Conservation (phyloP, 1,140 invertebrate species). For the Trachymyrmex septentrionalis region DNA sequence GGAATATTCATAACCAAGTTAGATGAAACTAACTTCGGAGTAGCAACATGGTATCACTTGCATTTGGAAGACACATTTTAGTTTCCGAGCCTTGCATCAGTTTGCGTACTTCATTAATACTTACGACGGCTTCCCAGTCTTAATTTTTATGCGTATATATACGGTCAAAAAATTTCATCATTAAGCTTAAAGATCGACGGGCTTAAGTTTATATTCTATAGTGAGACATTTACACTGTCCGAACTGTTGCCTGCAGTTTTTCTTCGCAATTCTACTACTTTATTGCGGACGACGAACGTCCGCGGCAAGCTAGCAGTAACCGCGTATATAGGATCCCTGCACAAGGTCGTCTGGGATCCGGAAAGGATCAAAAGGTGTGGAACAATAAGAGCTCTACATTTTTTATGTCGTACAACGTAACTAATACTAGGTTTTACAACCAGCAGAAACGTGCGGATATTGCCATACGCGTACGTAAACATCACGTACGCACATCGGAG, state of each 20-base stretch:
- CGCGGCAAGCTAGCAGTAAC: slow-evolving; percentile 42
- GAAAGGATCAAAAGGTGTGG: slow-evolving; percentile 14
- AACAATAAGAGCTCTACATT: slow-evolving; percentile 73
- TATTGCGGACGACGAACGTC: slow-evolving; percentile 12
- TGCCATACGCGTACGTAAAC: slow-evolving; percentile 22
- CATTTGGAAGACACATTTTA: slow-evolving; percentile 26
- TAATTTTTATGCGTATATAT: not conserved
- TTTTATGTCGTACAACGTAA: slow-evolving; percentile 74
- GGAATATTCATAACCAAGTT: slow-evolving; percentile 43
- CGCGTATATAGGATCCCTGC: slow-evolving; percentile 56
- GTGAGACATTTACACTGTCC: slow-evolving; percentile 9
- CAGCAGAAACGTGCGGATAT: slow-evolving; percentile 33
- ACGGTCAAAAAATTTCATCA: slow-evolving; percentile 28
- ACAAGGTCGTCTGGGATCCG: slow-evolving; percentile 10
- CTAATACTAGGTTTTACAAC: slow-evolving; percentile 73
- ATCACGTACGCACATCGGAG: slow-evolving; percentile 3
- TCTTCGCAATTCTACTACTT: slow-evolving; percentile 13
- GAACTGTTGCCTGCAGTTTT: not conserved
- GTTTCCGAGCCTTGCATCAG: not conserved
- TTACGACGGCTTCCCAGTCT: not conserved
- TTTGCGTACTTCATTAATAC: slow-evolving; percentile 24
- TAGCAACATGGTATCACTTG: not conserved
- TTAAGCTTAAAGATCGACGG: not conserved
- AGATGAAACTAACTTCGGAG: slow-evolving; percentile 18
- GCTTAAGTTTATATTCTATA: slow-evolving; percentile 33